Evolutionary conservation across 2,888 invertebrate species (phyloP).

Genomic region (Invenusta paracnida): DNA sequence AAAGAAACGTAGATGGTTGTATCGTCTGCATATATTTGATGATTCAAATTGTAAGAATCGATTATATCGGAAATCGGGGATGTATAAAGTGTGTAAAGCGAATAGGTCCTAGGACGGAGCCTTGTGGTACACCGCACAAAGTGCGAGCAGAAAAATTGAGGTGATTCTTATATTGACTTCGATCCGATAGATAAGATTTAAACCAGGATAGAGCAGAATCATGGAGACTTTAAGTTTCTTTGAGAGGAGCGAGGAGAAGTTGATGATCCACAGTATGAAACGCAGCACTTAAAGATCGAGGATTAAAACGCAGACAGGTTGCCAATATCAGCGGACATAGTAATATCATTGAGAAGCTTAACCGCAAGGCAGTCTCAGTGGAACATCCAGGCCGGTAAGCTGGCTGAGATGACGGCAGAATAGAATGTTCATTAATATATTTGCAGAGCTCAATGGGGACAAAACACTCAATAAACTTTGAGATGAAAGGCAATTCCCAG

Average conservation of each 20-base stretch:
- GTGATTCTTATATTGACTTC: no score
- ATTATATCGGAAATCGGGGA: no score
- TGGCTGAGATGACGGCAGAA: conserved; percentile 23
- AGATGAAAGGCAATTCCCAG: neutral
- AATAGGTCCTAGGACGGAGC: neutral
- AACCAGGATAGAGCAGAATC: no score
- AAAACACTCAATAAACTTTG: conserved; percentile 12
- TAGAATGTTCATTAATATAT: neutral
- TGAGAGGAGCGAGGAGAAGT: neutral
- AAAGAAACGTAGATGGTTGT: neutral
- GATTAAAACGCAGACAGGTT: neutral
- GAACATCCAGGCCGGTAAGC: conserved; percentile 26
- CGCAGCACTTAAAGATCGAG: neutral
- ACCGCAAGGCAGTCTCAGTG: conserved; percentile 15
- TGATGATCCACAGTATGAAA: neutral
- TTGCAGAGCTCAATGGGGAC: conserved; percentile 19
- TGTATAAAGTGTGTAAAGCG: neutral
- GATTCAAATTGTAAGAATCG: neutral
- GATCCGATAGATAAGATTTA: no score
- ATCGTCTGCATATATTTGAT: neutral
- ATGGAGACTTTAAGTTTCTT: no score
- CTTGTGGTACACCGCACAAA: neutral
- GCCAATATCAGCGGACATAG: neutral
- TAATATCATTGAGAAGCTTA: conserved; percentile 21
- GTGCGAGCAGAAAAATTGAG: neutral